These are phyloP conservation scores for Leptoteleia sp. DNA, from an alignment of 1,140 invertebrate genomes.

Conservation along the genomic window DNA sequence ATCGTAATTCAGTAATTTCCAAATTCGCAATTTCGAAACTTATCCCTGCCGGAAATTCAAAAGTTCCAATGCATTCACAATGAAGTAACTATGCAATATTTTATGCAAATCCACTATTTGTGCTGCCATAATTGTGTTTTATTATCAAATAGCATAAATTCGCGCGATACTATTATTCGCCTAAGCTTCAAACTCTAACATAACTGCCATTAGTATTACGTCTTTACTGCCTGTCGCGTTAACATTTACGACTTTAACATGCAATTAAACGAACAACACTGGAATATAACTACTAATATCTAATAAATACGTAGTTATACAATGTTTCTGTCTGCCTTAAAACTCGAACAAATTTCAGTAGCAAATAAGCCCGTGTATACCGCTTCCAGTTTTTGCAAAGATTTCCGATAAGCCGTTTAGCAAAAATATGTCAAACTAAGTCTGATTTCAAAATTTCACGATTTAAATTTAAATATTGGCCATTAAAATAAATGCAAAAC, in stretches of 20 bases:
- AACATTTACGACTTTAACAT: slow-evolving; percentile 67
- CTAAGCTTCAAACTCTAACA: slow-evolving; percentile 47
- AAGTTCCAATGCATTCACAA: slow-evolving; percentile 27
- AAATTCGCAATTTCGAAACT: slow-evolving; percentile 21
- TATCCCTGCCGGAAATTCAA: slow-evolving; percentile 15
- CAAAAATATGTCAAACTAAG: too few species aligned
- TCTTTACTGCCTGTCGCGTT: slow-evolving; percentile 70
- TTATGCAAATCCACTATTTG: slow-evolving; percentile 53
- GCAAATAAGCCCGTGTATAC: background rate
- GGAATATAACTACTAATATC: slow-evolving; percentile 21
- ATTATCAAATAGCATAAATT: slow-evolving; percentile 52
- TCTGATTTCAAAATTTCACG: too few species aligned
- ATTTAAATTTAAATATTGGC: too few species aligned
- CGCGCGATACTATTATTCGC: slow-evolving; percentile 36
- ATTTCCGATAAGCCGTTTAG: background rate
- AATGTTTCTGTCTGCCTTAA: slow-evolving; percentile 3
- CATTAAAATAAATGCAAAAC: too few species aligned
- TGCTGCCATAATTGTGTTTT: slow-evolving; percentile 45
- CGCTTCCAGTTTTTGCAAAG: background rate
- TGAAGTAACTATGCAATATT: slow-evolving; percentile 25
- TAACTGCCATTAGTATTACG: slow-evolving; percentile 66
- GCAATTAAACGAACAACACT: slow-evolving; percentile 47
- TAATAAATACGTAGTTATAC: slow-evolving; percentile 16
- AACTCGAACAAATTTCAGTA: background rate
- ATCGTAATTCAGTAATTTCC: slow-evolving; percentile 15